Evolutionary conservation across 2,113 vertebrate species (phyloP), one percentile per base, ranked within the genome.

Genomic region (Haplotaxodon microlepis): DNA sequence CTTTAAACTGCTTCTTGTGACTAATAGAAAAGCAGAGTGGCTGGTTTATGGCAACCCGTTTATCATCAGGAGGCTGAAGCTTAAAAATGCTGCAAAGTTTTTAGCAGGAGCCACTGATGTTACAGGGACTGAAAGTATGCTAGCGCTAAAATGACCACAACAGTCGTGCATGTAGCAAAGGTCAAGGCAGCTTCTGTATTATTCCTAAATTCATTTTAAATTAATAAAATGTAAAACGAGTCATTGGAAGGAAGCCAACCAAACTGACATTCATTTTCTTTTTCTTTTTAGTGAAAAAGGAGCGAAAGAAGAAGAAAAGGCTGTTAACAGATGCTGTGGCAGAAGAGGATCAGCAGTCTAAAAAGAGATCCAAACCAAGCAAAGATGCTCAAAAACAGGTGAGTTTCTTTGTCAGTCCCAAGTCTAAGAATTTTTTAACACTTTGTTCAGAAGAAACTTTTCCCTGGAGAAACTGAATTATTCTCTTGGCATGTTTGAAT

Each of bases 361-460:
- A 89, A 17, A 96, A 89, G 84, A 95, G 87, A 84, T 87, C 81
- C n/a, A 95, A 59, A 88, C 82, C 61, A 1, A 88, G 9, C 34
- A 94, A 93, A 90, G 83, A 78, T 8, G 19, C 71, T 47, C 89
- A 89, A 4, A 93, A 93, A 40, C 85, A 90, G 90, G 93, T 95
- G 83, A 90, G 90, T 42, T 21, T 38, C 59, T 61, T 4, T 76
- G 24, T 50, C 24, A 50, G 42, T 19, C 42, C 27, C 42, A 31
- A 42, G 21, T 42, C 12, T 36, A n/a, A 59, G 14, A 21, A 11
- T 2, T 47, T 17, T 73, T 47, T 73, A 47, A 73, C 69, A 19
- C 1, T 50, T n/a, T 54, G 4, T 11, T 16, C 8, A 29, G 10
- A 21, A 21, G 45, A 76, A 29, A 17, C 9, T 5, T 38, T 66